Evolutionary conservation across 2,888 invertebrate species (phyloP).

Genomic region (Anthrax anthrax): DNA sequence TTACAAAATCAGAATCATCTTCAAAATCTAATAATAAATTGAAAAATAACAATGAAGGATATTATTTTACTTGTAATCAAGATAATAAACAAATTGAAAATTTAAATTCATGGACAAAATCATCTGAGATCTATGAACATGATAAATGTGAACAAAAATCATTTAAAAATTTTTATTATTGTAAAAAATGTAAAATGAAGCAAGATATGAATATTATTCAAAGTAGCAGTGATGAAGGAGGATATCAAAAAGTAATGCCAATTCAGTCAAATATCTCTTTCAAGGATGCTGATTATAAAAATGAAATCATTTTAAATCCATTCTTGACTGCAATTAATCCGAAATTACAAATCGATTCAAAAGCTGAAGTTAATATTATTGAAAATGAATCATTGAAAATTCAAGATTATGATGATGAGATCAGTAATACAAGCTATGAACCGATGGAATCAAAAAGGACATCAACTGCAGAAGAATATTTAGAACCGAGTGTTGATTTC

Average conservation of each 20-base stretch:
- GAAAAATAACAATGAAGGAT: no score
- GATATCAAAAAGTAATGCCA: not conserved
- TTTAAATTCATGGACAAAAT: no score
- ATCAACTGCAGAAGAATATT: not conserved
- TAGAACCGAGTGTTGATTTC: not conserved
- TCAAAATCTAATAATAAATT: no score
- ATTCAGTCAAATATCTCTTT: not conserved
- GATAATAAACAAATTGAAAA: no score
- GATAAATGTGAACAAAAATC: constrained; percentile 31
- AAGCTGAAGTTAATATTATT: no score
- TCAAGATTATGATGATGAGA: not conserved
- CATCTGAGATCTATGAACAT: no score
- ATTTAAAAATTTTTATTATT: constrained; percentile 20
- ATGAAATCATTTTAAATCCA: no score
- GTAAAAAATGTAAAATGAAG: constrained; percentile 18
- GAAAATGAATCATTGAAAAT: not conserved
- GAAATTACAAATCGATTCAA: no score
- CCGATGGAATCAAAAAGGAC: not conserved
- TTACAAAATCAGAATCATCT: no score
- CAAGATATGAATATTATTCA: constrained; percentile 4
- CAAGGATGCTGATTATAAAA: no score
- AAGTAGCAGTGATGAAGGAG: not conserved
- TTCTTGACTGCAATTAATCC: no score
- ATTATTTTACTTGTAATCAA: no score
- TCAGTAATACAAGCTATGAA: not conserved